These are phyloP conservation scores for Caenorhabditis panamensis DNA, from an alignment of 2,888 invertebrate species.

Conservation along the genomic window DNA sequence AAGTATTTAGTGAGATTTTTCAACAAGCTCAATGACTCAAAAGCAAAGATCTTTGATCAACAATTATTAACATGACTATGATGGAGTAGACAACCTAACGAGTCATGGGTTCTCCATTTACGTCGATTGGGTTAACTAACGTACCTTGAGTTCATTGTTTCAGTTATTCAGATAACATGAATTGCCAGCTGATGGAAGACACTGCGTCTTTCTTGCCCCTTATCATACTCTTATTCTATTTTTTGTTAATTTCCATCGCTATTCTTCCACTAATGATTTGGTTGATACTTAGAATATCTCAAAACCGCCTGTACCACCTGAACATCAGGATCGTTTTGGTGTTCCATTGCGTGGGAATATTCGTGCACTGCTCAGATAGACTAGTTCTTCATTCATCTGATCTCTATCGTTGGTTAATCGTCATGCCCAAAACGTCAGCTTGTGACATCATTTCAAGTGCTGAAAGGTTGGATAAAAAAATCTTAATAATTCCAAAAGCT, in stretches of 20 bases:
- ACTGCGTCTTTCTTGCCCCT: constrained; percentile 21
- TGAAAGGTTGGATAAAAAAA: constrained; percentile 9
- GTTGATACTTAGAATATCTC: constrained; percentile 15
- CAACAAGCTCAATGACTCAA: neutral
- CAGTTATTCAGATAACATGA: neutral
- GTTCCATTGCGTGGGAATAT: constrained; percentile 13
- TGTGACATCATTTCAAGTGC: constrained; percentile 37
- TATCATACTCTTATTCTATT: neutral
- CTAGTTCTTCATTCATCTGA: constrained; percentile 25
- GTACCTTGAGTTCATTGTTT: neutral
- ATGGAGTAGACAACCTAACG: too few species aligned
- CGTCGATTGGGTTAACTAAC: too few species aligned
- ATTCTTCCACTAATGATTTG: constrained; percentile 20
- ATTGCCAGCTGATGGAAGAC: constrained; percentile 29
- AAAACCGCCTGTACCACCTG: constrained; percentile 35
- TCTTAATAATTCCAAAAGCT: too few species aligned
- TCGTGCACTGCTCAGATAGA: constrained; percentile 33
- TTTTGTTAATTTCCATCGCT: constrained; percentile 5
- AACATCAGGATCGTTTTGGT: constrained; percentile 38
- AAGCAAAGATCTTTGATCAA: neutral
- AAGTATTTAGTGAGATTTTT: too few species aligned
- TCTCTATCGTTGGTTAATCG: constrained; percentile 16
- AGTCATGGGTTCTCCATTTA: too few species aligned
- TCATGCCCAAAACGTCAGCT: constrained; percentile 10
- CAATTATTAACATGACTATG: too few species aligned